Percentiles rank a stretch among this genome's conserved stretches.
These are phyloP conservation scores for Gobio gobio DNA, from an alignment of 2,113 vertebrate genomes.

Conservation along the genomic window DNA sequence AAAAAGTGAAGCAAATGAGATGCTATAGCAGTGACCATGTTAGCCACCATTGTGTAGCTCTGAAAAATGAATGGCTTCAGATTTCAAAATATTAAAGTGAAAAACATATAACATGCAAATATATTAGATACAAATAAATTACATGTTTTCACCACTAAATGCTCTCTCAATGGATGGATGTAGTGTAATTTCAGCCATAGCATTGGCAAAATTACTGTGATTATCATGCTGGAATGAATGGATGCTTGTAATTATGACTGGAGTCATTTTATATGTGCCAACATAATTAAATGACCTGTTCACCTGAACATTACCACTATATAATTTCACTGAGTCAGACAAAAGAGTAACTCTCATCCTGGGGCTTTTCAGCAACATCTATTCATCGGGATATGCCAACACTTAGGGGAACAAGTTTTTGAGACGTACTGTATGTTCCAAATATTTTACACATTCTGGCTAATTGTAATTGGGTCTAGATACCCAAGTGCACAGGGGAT, in stretches of 20 bases:
- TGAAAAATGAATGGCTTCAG: not conserved
- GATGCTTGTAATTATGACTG: slow-evolving; percentile 22
- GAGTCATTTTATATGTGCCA: not conserved
- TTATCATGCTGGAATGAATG: no score
- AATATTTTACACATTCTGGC: not conserved
- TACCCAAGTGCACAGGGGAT: not conserved
- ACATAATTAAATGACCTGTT: slow-evolving; percentile 13
- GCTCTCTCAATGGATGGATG: not conserved
- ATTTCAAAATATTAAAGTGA: not conserved
- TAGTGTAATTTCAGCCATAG: not conserved
- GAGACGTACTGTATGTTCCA: not conserved
- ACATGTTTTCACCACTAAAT: not conserved
- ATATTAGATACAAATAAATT: not conserved
- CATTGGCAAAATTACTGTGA: not conserved
- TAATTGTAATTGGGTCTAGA: not conserved
- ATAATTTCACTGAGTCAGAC: slow-evolving; percentile 29
- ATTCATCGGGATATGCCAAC: not conserved
- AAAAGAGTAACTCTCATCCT: slow-evolving; percentile 28
- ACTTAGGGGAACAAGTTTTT: not conserved
- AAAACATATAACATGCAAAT: not conserved
- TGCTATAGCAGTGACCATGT: not conserved
- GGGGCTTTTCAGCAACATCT: not conserved
- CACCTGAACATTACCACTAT: not conserved
- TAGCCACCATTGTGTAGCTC: not conserved
- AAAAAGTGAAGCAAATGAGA: not conserved